Evolutionary conservation across 2,888 invertebrate genomes (phyloP).

Genomic region (Nephrocerus scutellatus): DNA sequence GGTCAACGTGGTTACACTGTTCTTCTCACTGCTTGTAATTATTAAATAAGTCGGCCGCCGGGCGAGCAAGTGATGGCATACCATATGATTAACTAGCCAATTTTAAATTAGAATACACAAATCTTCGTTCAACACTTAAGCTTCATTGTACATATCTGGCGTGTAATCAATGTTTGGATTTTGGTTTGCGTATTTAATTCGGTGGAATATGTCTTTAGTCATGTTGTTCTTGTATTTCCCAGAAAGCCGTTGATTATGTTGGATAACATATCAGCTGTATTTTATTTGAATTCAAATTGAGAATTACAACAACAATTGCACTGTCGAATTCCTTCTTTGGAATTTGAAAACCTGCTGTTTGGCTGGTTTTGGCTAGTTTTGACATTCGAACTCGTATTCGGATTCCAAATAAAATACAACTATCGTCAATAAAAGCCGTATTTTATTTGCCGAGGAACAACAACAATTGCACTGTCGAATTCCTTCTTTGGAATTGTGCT

Average conservation of each 20-base stretch:
- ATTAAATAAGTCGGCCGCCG: slow-evolving; percentile 4
- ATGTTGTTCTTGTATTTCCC: slow-evolving; percentile 9
- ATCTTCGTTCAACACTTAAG: background rate
- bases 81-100: background rate
- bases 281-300: too few relatives aligned
- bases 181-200: background rate
- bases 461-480: too few relatives aligned
- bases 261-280: slow-evolving; percentile 8
- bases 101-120: slow-evolving; percentile 1
- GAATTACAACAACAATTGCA: too few relatives aligned
- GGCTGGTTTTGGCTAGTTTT: too few relatives aligned
- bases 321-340: too few relatives aligned
- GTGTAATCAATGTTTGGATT: slow-evolving; percentile 1
- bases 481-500: too few relatives aligned
- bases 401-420: too few relatives aligned
- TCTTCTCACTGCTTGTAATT: slow-evolving; percentile 1
- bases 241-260: slow-evolving; percentile 5
- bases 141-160: slow-evolving; percentile 9
- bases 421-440: too few relatives aligned
- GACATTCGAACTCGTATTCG: too few relatives aligned
- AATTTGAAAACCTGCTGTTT: too few relatives aligned
- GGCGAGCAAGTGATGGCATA: slow-evolving; percentile 5
- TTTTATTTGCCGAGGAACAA: too few relatives aligned
- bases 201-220: slow-evolving; percentile 11
- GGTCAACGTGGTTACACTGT: slow-evolving; percentile 7